Evolutionary conservation across 2,113 vertebrate genomes (phyloP).

Genomic region (Rostratula benghalensis): DNA sequence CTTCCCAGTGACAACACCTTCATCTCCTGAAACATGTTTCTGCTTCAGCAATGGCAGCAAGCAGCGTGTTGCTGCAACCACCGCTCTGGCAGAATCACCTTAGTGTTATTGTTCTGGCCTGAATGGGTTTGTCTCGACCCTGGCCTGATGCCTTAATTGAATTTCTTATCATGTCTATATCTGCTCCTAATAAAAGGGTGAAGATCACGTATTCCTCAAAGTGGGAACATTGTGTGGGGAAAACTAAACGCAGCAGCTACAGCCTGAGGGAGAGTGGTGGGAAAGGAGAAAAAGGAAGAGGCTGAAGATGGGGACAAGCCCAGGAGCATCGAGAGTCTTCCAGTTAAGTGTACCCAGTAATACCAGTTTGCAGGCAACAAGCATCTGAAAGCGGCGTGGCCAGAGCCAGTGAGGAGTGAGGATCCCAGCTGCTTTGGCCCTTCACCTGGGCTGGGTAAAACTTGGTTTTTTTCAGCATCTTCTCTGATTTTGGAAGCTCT

Average conservation of each 20-base stretch:
- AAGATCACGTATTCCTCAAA: background rate
- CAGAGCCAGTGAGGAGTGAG: background rate
- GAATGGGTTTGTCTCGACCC: background rate
- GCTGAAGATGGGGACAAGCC: background rate
- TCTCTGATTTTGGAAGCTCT: background rate
- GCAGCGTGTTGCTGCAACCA: background rate
- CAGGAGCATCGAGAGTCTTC: background rate
- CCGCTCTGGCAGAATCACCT: background rate
- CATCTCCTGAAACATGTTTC: background rate
- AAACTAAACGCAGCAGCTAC: background rate
- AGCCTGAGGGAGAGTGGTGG: background rate
- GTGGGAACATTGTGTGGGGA: background rate
- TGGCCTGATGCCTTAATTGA: background rate
- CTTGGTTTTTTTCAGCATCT: background rate
- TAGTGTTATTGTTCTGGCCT: background rate
- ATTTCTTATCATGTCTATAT: background rate
- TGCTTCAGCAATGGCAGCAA: background rate
- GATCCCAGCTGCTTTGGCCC: background rate
- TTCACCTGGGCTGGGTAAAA: background rate
- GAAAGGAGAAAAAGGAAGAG: background rate
- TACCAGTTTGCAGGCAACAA: background rate
- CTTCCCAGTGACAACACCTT: background rate
- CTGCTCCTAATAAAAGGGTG: background rate
- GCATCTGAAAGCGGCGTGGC: background rate
- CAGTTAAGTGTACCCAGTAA: background rate